Percentiles rank a stretch among this genome's conserved stretches.
These are phyloP conservation scores for Heterodera filipjevi DNA, from an alignment of 2,888 invertebrate species.

Conservation along the genomic window DNA sequence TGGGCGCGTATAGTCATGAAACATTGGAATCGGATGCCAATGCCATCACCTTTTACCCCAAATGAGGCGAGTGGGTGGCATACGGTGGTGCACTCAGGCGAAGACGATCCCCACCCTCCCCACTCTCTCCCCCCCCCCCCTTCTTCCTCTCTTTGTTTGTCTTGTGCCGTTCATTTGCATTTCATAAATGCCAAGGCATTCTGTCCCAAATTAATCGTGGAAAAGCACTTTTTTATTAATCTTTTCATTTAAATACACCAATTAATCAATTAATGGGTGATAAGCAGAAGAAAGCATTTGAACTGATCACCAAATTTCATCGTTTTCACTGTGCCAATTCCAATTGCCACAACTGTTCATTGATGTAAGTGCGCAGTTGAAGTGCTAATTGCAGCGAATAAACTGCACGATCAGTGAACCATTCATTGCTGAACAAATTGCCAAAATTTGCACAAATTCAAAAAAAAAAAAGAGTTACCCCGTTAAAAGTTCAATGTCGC, in stretches of 20 bases:
- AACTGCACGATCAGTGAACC: slow-evolving; percentile 41
- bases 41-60: background rate
- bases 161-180: background rate
- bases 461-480: slow-evolving; percentile 22
- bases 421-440: slow-evolving; percentile 36
- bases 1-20: background rate
- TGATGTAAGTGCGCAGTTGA: slow-evolving; percentile 41
- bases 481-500: slow-evolving; percentile 47
- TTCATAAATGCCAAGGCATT: background rate
- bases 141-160: too few species aligned
- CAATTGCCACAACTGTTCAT: slow-evolving; percentile 47
- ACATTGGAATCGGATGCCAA: background rate
- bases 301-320: too few species aligned
- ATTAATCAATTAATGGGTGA: too few species aligned
- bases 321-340: slow-evolving; percentile 32
- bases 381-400: slow-evolving; percentile 40
- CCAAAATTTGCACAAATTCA: background rate
- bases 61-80: background rate
- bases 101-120: too few species aligned
- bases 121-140: too few species aligned
- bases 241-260: too few species aligned
- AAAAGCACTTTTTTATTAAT: too few species aligned
- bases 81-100: too few species aligned
- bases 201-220: background rate
- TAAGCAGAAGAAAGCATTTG: too few species aligned